Evolutionary conservation across 2,113 vertebrate genomes (phyloP), one percentile per base, ranked within the genome.

Genomic region (Malurus elegans): DNA sequence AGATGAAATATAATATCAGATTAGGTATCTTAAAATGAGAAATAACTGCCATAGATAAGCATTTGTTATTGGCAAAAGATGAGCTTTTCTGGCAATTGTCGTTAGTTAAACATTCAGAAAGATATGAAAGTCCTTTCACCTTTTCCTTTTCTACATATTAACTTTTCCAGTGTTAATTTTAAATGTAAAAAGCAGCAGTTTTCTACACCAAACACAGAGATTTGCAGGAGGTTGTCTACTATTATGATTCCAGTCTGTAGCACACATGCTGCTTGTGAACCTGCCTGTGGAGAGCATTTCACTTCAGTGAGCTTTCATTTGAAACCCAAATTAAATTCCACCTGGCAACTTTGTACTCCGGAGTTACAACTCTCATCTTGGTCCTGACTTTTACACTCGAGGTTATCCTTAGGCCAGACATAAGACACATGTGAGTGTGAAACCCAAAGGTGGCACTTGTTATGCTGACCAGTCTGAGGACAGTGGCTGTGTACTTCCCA

Each of bases 1-100:
- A 96, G 94, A 93, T 95, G 93, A 95, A 97, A 94, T 92, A 93
- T 88, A 96, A 85, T 93, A 95, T 94, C 86, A 91, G 85, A 94
- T 96, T 96, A 91, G 42, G 14, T 96, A 88, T 95, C 38, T 97
- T 96, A 96, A 95, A 96, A 96, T 93, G 89, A 95, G 81, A 86
- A 96, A 85, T 94, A 96, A 93, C 91, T 95, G 83, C 85, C 80
- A 26, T 56, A 90, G 90, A 42, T 86, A 78, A 56, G 32, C 42
- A 57, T 87, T 91, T 1, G 11, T 40, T 88, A 80, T 45, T 81
- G 87, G 29, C 66, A 89, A 96, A 95, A 94, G 74, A 88, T 76
- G 38, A 82, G 38, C 79, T 92, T 78, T 79, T 93, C 51, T 96
- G 56, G 70, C 91, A 88, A 57, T 86, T 96, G 75, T 90, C 60